Evolutionary conservation across 2,888 invertebrate species (phyloP), one percentile per base, ranked within the genome.

Genomic region (Tachina grossa): DNA sequence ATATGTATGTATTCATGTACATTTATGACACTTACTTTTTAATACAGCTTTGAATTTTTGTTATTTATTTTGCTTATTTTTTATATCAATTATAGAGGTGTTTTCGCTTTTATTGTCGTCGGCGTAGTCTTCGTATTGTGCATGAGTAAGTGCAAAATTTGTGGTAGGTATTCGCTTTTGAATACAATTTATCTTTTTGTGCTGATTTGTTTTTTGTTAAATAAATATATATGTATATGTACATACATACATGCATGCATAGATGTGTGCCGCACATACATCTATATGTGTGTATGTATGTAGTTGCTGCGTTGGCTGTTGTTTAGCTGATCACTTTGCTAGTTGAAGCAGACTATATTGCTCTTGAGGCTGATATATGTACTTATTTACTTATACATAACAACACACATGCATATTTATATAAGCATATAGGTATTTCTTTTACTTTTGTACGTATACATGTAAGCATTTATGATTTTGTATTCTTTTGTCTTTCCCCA

Each of bases 61-160:
- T 71, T 66, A 45, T 16, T 9, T 19, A 16, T 57, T 57, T 47
- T 84, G 49, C 79, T 79, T 79, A 43, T 22, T 72, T 63, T 72
- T 45, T 19, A 59, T 19, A 61, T 9, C 39, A 47, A 22, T 61
- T 81, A 83, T 72, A 75, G 45, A 79, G 47, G 61, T 84, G 84
- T 79, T 84, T 84, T 76, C 69, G 39, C 47, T 80, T 72, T 72
- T 63, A 47, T 72, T 72, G 39, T 41, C 19, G 31, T 66, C 45
- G 45, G n/a, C 16, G 45, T 65, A 19, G 9, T 31, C 55, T 77
- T 77, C 41, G 55, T 66, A 57, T 66, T 76, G 39, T 57, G 19
- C 45, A 87, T 87, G 88, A 88, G 89, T 88, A 89, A 87, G 88
- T 87, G 89, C 88, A 88, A 89, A 88, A 89, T 88, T 87, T 89